phyloP scores from a whole-genome alignment of 2,888 invertebrate species.

The Lissocephala sabroskyi region DNA sequence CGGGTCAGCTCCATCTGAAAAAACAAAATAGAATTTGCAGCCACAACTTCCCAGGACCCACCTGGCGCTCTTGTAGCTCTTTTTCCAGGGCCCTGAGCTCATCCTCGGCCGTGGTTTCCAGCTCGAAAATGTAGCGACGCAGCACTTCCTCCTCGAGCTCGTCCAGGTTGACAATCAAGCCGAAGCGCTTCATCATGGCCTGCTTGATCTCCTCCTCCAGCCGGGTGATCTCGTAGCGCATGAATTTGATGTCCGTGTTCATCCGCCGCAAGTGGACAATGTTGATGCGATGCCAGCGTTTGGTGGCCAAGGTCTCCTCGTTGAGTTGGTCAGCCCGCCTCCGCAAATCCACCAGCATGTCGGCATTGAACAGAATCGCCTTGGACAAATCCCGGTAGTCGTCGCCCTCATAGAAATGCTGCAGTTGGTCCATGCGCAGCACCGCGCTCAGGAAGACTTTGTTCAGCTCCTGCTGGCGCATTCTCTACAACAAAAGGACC shows the following conservation, averaged over 20 bases:
- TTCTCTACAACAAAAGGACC: slow-evolving; percentile 72
- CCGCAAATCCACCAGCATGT: slow-evolving; percentile 75
- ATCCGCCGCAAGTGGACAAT: slow-evolving; percentile 80
- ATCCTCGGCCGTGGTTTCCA: slow-evolving; percentile 74
- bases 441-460: slow-evolving; percentile 81
- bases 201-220: slow-evolving; percentile 75
- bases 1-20: slow-evolving; percentile 36
- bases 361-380: slow-evolving; percentile 79
- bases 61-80: slow-evolving; percentile 71
- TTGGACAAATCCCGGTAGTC: slow-evolving; percentile 72
- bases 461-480: slow-evolving; percentile 81
- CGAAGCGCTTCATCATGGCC: slow-evolving; percentile 76
- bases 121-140: slow-evolving; percentile 74
- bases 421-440: slow-evolving; percentile 80
- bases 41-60: too few relatives aligned
- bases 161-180: slow-evolving; percentile 74
- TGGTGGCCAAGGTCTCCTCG: slow-evolving; percentile 78
- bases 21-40: slow-evolving; percentile 7
- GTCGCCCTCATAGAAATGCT: slow-evolving; percentile 74
- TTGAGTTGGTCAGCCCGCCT: slow-evolving; percentile 78
- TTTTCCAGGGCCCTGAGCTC: slow-evolving; percentile 72
- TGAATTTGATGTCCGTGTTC: slow-evolving; percentile 79
- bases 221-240: slow-evolving; percentile 76
- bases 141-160: slow-evolving; percentile 76
- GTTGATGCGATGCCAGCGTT: slow-evolving; percentile 78